Base-by-base conservation (phyloP, 2,888 invertebrate species). In the Hirudinaria manillensis region DNA sequence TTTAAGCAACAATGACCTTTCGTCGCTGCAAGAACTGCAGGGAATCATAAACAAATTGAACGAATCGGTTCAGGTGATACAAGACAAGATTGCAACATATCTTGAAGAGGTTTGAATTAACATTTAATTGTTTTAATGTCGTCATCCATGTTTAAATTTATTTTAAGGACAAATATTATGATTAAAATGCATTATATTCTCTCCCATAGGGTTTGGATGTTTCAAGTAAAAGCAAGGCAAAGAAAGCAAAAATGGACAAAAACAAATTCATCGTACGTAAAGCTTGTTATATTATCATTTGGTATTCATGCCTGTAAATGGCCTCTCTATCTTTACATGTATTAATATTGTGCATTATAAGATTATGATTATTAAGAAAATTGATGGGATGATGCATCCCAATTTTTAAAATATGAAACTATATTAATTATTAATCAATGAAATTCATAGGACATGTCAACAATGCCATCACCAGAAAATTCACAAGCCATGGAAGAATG, bases 11-110 rank as follows among this genome's bases (percentile, higher is more conserved):
- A 55, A 90, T 80, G 91, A 91, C 67, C 89, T 93, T 74, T 89
- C 90, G 76, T 90, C 89, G 80, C 88, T 90, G 79, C 90, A 90
- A 77, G 94, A 94, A 81, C 86, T 94, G n/a, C 90, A 91, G 84
- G 91, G 91, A 86, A 87, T 87, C 85, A 90, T 93, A 79, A 87
- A 89, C 77, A 89, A 89, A 78, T 85, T 92, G 53, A 90, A 91
- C 81, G 85, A 87, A 73, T 89, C 90, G 79, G 91, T 93, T 80
- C 92, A 93, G 45, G 67, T 70, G 32, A 66, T 79, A 36, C 61
- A 70, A 38, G 51, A 78, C 27, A 82, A 90, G 90, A 83, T 92
- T 89, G 78, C 81, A 55, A 81, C 81, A 13, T 81, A 80, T 24
- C 82, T 76, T 53, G 73, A 53, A 27, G n/a, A 65, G 61, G 67